Percentiles rank a stretch among this genome's conserved stretches.
Conservation (phyloP, 2,797 vertebrate genomes). For the Melopsittacus undulatus region DNA sequence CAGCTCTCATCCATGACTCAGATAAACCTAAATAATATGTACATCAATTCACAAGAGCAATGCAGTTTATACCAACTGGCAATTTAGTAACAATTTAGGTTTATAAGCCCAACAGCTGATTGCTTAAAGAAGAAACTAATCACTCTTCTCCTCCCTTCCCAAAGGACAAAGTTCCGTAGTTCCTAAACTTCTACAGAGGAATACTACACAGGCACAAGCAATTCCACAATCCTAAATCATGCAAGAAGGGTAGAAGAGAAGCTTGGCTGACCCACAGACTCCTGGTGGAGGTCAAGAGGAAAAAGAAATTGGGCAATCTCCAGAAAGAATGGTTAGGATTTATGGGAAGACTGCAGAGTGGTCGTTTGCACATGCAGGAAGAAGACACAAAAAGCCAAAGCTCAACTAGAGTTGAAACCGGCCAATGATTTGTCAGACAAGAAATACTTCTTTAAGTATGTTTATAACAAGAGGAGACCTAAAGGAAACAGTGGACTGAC, state of each 20-base stretch:
- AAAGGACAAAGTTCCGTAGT: background rate
- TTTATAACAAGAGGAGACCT: background rate
- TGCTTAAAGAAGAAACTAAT: background rate
- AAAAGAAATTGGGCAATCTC: background rate
- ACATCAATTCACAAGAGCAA: background rate
- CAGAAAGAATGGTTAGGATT: background rate
- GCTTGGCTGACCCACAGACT: background rate
- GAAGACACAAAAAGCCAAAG: background rate
- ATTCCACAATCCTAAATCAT: background rate
- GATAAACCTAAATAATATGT: background rate
- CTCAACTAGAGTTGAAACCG: too few species aligned
- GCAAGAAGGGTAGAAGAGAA: background rate
- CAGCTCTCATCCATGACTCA: background rate
- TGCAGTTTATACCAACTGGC: background rate
- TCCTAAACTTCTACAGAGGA: background rate
- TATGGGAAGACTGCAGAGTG: background rate
- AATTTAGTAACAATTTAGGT: background rate
- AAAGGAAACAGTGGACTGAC: background rate
- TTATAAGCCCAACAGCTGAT: background rate
- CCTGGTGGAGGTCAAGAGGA: background rate
- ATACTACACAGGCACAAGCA: background rate
- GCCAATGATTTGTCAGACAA: background rate
- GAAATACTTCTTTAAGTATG: background rate
- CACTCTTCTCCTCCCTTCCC: too few species aligned
- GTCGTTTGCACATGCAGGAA: background rate